These are phyloP conservation scores for Formicarius rufipectus DNA, from an alignment of 2,113 vertebrate species.

Conservation along the genomic window DNA sequence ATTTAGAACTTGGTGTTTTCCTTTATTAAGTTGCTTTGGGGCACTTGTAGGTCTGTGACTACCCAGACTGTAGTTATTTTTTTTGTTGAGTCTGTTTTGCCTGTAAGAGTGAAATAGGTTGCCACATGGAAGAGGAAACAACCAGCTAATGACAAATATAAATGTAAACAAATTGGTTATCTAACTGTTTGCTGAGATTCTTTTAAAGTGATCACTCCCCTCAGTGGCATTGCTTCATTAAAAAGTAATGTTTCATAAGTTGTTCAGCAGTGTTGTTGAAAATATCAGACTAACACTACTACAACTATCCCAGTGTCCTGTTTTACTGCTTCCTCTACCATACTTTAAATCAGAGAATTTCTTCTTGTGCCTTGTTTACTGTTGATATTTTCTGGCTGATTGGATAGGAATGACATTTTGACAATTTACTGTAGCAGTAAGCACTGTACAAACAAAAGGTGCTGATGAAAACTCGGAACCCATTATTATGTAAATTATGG, in stretches of 20 bases:
- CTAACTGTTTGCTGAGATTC: neutral
- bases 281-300: constrained; percentile 37
- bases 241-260: constrained; percentile 54
- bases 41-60: neutral
- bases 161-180: constrained; percentile 14
- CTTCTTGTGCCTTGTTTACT: constrained; percentile 83
- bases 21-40: neutral
- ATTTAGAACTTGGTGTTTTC: neutral
- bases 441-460: constrained; percentile 90
- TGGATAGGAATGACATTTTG: constrained; percentile 91
- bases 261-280: constrained; percentile 9
- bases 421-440: constrained; percentile 90
- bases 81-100: neutral
- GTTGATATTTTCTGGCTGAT: constrained; percentile 85
- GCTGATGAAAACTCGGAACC: constrained; percentile 89
- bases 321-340: constrained; percentile 47
- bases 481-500: constrained; percentile 95
- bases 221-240: constrained; percentile 61
- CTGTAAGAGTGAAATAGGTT: neutral
- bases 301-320: neutral
- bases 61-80: neutral
- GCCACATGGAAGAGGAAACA: neutral
- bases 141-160: neutral
- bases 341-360: constrained; percentile 83
- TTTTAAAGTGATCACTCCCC: constrained; percentile 7